Percentiles rank a stretch among this genome's conserved stretches.
Evolutionary conservation across 1,140 invertebrate species (phyloP).

Genomic region (Lordiphosa clarofinis): DNA sequence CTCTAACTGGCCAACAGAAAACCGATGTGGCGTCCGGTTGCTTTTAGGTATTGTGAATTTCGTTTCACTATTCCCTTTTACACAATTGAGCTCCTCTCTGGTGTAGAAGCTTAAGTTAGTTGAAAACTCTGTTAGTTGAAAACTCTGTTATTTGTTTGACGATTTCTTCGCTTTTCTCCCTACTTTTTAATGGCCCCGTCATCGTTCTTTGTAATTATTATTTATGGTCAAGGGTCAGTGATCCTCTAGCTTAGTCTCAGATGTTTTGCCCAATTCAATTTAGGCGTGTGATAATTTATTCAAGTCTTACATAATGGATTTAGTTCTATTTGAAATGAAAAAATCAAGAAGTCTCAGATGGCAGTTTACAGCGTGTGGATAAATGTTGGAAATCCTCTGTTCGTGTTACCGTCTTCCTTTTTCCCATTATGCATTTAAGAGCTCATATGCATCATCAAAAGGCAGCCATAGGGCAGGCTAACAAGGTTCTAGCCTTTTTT

Average conservation of each 20-base stretch:
- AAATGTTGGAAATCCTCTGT: neutral
- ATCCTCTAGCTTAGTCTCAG: conserved; percentile 7
- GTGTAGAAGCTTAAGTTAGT: no score
- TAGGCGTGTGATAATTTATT: conserved; percentile 12
- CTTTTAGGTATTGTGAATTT: no score
- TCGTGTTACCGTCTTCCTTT: conserved; percentile 1
- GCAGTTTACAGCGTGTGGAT: neutral
- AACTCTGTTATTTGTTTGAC: no score
- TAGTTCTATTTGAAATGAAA: conserved; percentile 3
- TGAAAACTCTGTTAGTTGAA: no score
- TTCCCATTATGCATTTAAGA: conserved; percentile 7
- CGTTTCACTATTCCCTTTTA: no score
- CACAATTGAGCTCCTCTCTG: no score
- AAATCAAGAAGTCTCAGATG: neutral
- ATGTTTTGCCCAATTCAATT: conserved; percentile 13
- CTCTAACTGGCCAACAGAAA: no score
- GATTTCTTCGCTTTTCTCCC: no score
- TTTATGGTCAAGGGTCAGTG: conserved; percentile 22
- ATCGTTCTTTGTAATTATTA: conserved; percentile 14
- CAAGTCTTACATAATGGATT: neutral
- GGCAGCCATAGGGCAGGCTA: neutral
- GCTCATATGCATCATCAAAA: conserved; percentile 7
- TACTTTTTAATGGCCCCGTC: no score
- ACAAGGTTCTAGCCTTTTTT: conserved; percentile 1
- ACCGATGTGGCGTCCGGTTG: no score